These are phyloP conservation scores for Eugnorisma glareosa DNA, from an alignment of 2,888 invertebrate species.

Conservation along the genomic window DNA sequence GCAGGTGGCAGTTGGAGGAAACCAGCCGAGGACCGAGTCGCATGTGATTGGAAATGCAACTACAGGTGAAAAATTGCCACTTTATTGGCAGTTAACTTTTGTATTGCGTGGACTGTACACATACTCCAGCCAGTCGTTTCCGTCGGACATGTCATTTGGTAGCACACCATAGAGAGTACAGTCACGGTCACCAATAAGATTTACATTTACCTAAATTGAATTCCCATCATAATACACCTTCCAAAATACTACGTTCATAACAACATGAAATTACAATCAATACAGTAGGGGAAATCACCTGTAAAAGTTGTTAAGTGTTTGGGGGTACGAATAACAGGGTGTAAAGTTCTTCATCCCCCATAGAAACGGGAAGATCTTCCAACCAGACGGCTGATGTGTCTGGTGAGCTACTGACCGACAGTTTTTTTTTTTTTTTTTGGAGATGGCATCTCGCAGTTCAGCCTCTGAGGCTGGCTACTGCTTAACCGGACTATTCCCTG, in stretches of 20 bases:
- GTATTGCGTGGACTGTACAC: not conserved
- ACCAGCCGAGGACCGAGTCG: not conserved
- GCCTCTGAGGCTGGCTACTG: no score
- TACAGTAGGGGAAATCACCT: not conserved
- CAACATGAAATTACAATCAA: not conserved
- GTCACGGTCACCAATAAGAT: not conserved
- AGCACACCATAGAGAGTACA: not conserved
- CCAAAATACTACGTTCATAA: not conserved
- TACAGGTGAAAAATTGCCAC: not conserved
- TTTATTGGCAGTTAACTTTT: not conserved
- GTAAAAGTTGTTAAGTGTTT: not conserved
- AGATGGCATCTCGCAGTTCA: no score
- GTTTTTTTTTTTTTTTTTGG: no score
- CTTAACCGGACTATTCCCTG: no score
- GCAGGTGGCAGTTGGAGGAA: not conserved
- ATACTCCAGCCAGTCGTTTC: slow-evolving; percentile 3
- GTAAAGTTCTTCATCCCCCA: no score
- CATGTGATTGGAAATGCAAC: not conserved
- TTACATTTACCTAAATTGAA: no score
- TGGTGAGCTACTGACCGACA: no score
- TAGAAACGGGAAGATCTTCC: no score
- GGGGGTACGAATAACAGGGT: no score
- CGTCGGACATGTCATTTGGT: slow-evolving; percentile 1
- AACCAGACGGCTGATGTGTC: no score
- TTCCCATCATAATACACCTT: not conserved